Evolutionary conservation across 1,140 invertebrate species (phyloP).

Genomic region (Brachionus rotundiformis): DNA sequence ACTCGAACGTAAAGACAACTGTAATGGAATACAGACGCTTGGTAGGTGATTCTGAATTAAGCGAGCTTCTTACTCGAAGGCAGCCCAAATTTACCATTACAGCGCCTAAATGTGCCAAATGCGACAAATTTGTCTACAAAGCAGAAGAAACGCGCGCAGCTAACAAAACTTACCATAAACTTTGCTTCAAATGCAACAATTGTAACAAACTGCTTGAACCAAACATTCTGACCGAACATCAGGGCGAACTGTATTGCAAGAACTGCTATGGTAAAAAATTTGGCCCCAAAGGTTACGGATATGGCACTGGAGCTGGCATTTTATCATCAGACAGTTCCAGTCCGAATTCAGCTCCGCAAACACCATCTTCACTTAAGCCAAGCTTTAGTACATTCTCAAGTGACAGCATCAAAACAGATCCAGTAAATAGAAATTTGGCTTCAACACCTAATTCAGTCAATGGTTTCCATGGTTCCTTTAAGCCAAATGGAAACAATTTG

Average conservation of each 20-base stretch:
- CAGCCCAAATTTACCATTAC: slow-evolving; percentile 35
- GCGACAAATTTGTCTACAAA: slow-evolving; percentile 67
- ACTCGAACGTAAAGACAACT: slow-evolving; percentile 11
- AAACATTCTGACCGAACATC: slow-evolving; percentile 87
- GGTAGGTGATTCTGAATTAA: slow-evolving; percentile 18
- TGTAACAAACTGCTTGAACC: slow-evolving; percentile 90
- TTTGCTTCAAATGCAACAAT: slow-evolving; percentile 58
- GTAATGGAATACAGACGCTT: background rate
- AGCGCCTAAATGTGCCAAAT: slow-evolving; percentile 64
- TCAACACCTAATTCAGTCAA: background rate
- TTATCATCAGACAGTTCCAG: slow-evolving; percentile 13
- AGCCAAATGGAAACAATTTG: background rate
- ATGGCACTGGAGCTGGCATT: slow-evolving; percentile 68
- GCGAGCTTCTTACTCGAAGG: slow-evolving; percentile 29
- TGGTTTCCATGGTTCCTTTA: background rate
- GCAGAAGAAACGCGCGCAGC: slow-evolving; percentile 67
- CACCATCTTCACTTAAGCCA: background rate
- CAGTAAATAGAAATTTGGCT: background rate
- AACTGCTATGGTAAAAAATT: slow-evolving; percentile 87
- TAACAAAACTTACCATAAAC: slow-evolving; percentile 47
- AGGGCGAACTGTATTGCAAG: slow-evolving; percentile 90
- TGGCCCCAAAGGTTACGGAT: slow-evolving; percentile 92
- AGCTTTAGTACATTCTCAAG: background rate
- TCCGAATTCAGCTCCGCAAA: background rate
- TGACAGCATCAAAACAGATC: background rate